Conservation (phyloP, 1,140 invertebrate species). For the Cydia strobilella region DNA sequence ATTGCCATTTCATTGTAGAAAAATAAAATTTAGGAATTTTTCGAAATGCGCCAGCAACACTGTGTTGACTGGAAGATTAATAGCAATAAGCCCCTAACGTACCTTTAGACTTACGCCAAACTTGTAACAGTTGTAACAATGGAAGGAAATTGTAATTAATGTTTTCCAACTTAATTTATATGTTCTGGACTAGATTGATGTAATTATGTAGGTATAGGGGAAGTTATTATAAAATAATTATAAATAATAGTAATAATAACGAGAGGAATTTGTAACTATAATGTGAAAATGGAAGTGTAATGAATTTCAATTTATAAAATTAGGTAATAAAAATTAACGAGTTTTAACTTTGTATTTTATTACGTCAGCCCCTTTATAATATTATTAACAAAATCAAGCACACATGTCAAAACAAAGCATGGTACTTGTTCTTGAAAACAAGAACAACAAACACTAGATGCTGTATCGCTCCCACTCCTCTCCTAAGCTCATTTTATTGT, state of each 20-base stretch:
- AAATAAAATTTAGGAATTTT: conserved; percentile 1
- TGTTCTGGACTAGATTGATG: conserved; percentile 67
- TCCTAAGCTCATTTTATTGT: conserved; percentile 78
- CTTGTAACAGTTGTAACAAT: conserved; percentile 52
- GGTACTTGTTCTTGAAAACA: conserved; percentile 15
- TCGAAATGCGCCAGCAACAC: conserved; percentile 27
- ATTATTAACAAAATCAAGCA: conserved; percentile 27
- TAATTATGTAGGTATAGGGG: conserved; percentile 72
- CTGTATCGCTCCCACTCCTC: conserved; percentile 53
- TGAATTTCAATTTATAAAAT: conserved; percentile 79
- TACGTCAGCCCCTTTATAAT: conserved; percentile 13
- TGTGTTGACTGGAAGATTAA: conserved; percentile 33
- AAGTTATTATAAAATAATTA: conserved; percentile 70
- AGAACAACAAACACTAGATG: conserved; percentile 37
- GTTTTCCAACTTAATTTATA: conserved; percentile 68
- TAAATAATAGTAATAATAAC: conserved; percentile 72
- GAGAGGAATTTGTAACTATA: conserved; percentile 78
- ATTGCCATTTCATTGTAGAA: conserved; percentile 26
- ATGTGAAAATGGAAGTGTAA: conserved; percentile 69
- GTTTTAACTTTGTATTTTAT: conserved; percentile 67
- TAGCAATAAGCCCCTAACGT: conserved; percentile 35
- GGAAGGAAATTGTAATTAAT: conserved; percentile 42
- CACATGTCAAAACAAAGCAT: not conserved
- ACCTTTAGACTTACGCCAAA: conserved; percentile 27
- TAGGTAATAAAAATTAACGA: conserved; percentile 76